Percentiles rank a stretch among this genome's conserved stretches.
These are phyloP conservation scores for Scolanthus callimorphus DNA, from an alignment of 92 coral and sea anemone species.

Conservation along the genomic window DNA sequence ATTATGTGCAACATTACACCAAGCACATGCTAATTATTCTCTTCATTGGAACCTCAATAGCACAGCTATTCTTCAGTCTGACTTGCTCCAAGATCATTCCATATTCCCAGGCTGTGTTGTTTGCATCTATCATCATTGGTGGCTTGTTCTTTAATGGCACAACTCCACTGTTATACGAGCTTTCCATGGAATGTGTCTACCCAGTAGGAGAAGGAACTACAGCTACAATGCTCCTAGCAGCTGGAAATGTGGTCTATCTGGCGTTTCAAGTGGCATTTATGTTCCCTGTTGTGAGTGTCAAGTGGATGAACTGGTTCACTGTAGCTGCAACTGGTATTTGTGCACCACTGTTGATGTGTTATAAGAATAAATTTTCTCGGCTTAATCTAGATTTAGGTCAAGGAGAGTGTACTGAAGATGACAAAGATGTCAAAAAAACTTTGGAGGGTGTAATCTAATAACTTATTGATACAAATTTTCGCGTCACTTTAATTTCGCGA, in stretches of 20 bases:
- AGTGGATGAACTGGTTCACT: slow-evolving; percentile 75
- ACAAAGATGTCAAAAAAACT: not conserved
- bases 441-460: no score
- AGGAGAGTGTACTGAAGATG: not conserved
- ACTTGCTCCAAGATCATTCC: slow-evolving; percentile 62
- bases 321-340: slow-evolving; percentile 25
- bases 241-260: slow-evolving; percentile 15
- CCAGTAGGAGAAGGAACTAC: slow-evolving; percentile 60
- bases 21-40: slow-evolving; percentile 38
- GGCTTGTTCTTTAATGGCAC: slow-evolving; percentile 53
- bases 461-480: no score
- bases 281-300: slow-evolving; percentile 35
- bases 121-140: slow-evolving; percentile 39
- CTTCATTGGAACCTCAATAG: slow-evolving; percentile 34
- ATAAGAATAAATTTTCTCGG: slow-evolving; percentile 36
- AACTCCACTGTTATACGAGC: slow-evolving; percentile 48
- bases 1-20: slow-evolving; percentile 42
- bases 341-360: slow-evolving; percentile 32
- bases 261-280: slow-evolving; percentile 46
- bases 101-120: slow-evolving; percentile 42
- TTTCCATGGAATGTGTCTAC: slow-evolving; percentile 57
- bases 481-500: no score
- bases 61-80: slow-evolving; percentile 44
- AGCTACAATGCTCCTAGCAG: slow-evolving; percentile 25
- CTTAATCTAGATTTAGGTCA: slow-evolving; percentile 38